These are phyloP conservation scores for Actinostola sp. DNA, from an alignment of 92 coral and sea anemone species.

Conservation along the genomic window DNA sequence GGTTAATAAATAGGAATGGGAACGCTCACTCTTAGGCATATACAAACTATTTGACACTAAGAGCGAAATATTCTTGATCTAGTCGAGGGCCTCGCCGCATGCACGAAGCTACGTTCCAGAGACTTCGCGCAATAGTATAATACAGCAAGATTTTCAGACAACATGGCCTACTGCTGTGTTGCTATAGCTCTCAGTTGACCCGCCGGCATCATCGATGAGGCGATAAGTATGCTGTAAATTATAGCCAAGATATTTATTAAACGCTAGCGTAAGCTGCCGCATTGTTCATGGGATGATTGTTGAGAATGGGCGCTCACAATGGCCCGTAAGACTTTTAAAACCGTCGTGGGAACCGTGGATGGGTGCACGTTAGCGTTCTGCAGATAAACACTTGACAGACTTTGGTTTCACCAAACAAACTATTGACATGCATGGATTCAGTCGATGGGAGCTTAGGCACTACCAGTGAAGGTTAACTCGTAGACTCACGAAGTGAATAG, in stretches of 20 bases:
- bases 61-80: too few relatives aligned
- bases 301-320: conserved; percentile 13
- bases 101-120: not conserved
- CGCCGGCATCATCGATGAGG: conserved; percentile 11
- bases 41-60: too few relatives aligned
- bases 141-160: not conserved
- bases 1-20: not conserved
- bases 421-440: conserved; percentile 5
- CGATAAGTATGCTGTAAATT: not conserved
- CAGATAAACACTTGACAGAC: not conserved
- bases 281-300: conserved; percentile 8
- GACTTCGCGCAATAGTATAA: not conserved
- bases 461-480: not conserved
- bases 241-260: not conserved
- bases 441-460: conserved; percentile 12
- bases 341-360: conserved; percentile 13
- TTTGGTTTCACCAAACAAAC: conserved; percentile 4
- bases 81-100: too few relatives aligned
- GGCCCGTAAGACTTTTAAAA: not conserved
- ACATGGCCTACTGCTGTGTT: not conserved
- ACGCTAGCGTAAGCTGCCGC: conserved; percentile 3
- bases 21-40: too few relatives aligned
- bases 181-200: not conserved
- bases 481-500: not conserved
- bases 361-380: conserved; percentile 1